Percentiles rank a stretch among this genome's conserved stretches.
phyloP scores from a whole-genome alignment of 1,140 invertebrate genomes.

The Sesamia nonagrioides region DNA sequence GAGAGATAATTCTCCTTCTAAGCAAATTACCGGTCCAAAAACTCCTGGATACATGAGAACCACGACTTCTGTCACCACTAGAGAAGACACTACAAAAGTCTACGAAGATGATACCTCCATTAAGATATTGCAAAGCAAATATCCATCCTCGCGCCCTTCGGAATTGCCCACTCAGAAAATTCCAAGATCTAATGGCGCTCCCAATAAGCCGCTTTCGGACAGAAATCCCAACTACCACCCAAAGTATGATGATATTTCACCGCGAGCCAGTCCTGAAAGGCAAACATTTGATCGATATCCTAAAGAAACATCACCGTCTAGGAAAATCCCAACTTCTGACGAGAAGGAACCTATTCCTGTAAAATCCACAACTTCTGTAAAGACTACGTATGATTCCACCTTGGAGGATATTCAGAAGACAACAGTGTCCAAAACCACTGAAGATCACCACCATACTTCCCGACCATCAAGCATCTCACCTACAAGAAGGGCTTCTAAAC shows the following conservation, averaged over 20 bases:
- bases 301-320: constrained; percentile 40
- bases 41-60: constrained; percentile 36
- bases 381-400: constrained; percentile 19
- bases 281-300: neutral
- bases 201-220: constrained; percentile 2
- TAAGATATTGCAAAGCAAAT: neutral
- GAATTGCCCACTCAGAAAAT: neutral
- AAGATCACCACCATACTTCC: constrained; percentile 6
- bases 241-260: neutral
- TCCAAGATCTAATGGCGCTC: neutral
- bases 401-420: constrained; percentile 6
- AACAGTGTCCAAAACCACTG: neutral
- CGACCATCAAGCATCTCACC: constrained; percentile 19
- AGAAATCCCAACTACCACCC: constrained; percentile 1
- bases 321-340: constrained; percentile 12
- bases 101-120: neutral
- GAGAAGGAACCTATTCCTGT: neutral
- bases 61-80: constrained; percentile 24
- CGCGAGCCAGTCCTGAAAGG: constrained; percentile 43
- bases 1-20: constrained; percentile 39
- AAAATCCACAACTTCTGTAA: constrained; percentile 11
- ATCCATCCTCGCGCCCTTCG: neutral
- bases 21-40: neutral
- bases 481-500: constrained; percentile 19
- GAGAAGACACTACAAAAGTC: constrained; percentile 16